These are phyloP conservation scores for Lepidocyrtinus sp. DNA, from an alignment of 2,888 invertebrate species.

Conservation along the genomic window DNA sequence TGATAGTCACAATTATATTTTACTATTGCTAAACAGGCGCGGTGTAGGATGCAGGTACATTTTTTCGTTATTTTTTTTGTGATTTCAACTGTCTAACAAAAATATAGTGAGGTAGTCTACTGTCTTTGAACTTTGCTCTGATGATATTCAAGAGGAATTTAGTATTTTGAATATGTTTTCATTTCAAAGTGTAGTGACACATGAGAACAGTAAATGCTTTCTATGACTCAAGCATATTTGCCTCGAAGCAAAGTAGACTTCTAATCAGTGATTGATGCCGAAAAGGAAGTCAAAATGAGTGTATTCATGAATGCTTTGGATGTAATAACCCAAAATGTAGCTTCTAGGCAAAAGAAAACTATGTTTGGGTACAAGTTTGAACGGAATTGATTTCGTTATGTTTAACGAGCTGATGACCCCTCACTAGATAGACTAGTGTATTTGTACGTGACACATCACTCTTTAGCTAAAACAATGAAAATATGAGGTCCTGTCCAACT, in stretches of 20 bases:
- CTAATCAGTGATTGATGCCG: constrained; percentile 10
- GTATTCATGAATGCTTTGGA: background rate
- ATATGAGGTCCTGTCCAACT: background rate
- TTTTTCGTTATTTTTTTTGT: background rate
- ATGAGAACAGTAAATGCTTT: background rate
- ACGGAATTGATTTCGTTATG: constrained; percentile 3
- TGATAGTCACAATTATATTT: constrained; percentile 5
- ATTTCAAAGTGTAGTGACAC: background rate
- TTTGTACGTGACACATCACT: background rate
- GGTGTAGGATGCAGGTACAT: constrained; percentile 7
- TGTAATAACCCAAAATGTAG: too few species aligned
- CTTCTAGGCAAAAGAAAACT: too few species aligned
- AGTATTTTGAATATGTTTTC: background rate
- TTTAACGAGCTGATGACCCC: constrained; percentile 7
- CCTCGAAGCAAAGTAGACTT: background rate
- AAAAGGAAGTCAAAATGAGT: background rate
- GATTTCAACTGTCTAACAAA: background rate
- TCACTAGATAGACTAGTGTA: background rate
- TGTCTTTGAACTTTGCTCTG: background rate
- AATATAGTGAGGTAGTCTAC: background rate
- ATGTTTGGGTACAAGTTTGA: background rate
- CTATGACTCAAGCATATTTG: background rate
- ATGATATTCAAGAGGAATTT: background rate
- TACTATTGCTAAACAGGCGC: constrained; percentile 9
- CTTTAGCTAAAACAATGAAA: background rate